Percentiles rank a stretch among this genome's conserved stretches.
Evolutionary conservation across 2,888 invertebrate species (phyloP).

Genomic region (Drosophila paracracens): DNA sequence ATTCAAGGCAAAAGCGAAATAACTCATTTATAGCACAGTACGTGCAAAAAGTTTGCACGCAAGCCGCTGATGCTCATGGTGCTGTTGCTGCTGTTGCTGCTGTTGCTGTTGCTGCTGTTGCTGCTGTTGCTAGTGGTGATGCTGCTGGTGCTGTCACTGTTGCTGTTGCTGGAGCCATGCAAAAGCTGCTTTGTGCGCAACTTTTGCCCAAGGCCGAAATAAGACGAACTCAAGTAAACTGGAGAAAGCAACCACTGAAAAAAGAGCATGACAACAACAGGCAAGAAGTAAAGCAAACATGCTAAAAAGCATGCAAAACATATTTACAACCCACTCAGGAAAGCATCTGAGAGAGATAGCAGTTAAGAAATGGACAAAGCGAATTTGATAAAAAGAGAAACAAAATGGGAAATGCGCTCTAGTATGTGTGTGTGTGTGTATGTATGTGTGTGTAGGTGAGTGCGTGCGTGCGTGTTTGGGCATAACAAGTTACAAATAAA

Average conservation of each 20-base stretch:
- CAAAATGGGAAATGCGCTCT: background rate
- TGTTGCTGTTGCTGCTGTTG: conserved; percentile 1
- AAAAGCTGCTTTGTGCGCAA: conserved; percentile 63
- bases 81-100: conserved; percentile 3
- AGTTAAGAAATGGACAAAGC: conserved; percentile 9
- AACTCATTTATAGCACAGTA: conserved; percentile 74
- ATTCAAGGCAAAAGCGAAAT: conserved; percentile 52
- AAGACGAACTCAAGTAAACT: conserved; percentile 51
- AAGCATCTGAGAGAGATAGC: conserved; percentile 19
- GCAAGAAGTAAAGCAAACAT: conserved; percentile 38
- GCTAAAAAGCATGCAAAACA: conserved; percentile 58
- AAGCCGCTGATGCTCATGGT: conserved; percentile 13
- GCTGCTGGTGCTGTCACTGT: background rate
- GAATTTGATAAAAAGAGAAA: background rate
- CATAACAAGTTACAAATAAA: conserved; percentile 74
- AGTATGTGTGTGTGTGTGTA: conserved; percentile 9
- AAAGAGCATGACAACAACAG: conserved; percentile 16
- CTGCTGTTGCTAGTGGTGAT: conserved; percentile 4
- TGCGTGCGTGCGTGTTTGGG: conserved; percentile 31
- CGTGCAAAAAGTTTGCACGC: conserved; percentile 57
- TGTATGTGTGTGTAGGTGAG: conserved; percentile 2
- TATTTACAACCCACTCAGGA: conserved; percentile 46
- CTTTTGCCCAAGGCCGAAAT: conserved; percentile 57
- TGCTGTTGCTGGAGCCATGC: conserved; percentile 19
- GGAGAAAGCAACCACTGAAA: conserved; percentile 38